phyloP scores from a whole-genome alignment of 2,888 invertebrate genomes.

The Mythimna ferrago region DNA sequence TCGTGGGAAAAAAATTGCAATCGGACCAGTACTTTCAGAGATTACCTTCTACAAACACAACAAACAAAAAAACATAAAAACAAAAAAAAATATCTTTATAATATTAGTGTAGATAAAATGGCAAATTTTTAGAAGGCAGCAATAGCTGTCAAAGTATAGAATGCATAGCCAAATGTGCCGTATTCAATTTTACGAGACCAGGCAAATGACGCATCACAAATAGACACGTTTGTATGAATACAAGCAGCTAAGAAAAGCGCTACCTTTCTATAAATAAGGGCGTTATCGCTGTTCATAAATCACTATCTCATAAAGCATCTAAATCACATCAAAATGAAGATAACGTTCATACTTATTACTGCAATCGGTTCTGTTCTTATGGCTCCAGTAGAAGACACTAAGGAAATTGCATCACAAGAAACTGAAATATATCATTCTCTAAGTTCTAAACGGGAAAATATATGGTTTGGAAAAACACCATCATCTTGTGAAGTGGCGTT shows the following conservation, averaged over 20 bases:
- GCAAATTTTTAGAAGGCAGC: background rate
- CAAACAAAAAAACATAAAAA: too few relatives aligned
- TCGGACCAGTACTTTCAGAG: too few relatives aligned
- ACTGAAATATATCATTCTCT: background rate
- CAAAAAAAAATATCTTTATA: too few relatives aligned
- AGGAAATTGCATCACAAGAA: background rate
- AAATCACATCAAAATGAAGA: constrained; percentile 47
- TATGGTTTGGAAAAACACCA: background rate
- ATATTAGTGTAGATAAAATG: too few relatives aligned
- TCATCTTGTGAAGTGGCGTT: background rate
- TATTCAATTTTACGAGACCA: background rate
- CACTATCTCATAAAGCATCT: constrained; percentile 6
- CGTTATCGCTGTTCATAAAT: constrained; percentile 5
- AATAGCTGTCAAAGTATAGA: background rate
- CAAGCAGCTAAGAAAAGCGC: constrained; percentile 5
- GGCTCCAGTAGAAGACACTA: constrained; percentile 22
- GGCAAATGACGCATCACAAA: background rate
- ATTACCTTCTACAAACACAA: too few relatives aligned
- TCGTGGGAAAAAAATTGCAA: too few relatives aligned
- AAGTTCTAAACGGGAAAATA: background rate
- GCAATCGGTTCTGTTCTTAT: constrained; percentile 18
- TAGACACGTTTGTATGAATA: constrained; percentile 28
- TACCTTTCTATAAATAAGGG: constrained; percentile 32
- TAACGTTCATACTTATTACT: constrained; percentile 32
- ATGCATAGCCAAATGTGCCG: background rate